Conservation (phyloP, 2,113 vertebrate genomes). For the Benitochromis conjunctus region DNA sequence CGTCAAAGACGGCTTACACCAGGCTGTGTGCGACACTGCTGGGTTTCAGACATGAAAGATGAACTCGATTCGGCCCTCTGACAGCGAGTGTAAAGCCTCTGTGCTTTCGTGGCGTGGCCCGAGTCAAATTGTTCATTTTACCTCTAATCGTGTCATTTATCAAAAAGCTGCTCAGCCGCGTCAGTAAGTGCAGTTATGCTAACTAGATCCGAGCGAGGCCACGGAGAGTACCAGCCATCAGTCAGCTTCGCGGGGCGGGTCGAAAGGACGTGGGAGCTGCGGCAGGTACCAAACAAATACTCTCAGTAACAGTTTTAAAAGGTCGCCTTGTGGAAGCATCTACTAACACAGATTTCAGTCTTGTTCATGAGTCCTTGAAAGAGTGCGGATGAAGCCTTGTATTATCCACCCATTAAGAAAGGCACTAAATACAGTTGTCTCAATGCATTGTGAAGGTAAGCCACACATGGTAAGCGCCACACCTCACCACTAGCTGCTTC, state of each 20-base stretch:
- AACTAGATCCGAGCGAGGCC: constrained; percentile 60
- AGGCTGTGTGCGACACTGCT: background rate
- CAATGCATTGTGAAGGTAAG: background rate
- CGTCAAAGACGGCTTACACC: constrained; percentile 26
- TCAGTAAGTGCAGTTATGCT: constrained; percentile 79
- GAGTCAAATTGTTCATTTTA: constrained; percentile 91
- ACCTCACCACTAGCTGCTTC: no score
- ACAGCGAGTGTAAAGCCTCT: constrained; percentile 77
- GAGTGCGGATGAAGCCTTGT: background rate
- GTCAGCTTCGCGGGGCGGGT: background rate
- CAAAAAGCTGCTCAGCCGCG: constrained; percentile 85
- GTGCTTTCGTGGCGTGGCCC: constrained; percentile 79
- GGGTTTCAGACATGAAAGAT: constrained; percentile 74
- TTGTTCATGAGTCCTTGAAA: background rate
- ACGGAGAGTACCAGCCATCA: background rate
- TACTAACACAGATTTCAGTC: background rate
- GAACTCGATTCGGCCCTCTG: constrained; percentile 63
- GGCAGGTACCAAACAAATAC: background rate
- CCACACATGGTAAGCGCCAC: no score
- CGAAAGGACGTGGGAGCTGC: background rate
- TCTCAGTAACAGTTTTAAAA: background rate
- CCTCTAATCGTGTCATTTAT: constrained; percentile 93
- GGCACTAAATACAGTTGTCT: background rate
- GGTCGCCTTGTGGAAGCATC: background rate
- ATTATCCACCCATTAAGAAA: background rate